phyloP scores from a whole-genome alignment of 1,140 invertebrate genomes.

The Atta texana region DNA sequence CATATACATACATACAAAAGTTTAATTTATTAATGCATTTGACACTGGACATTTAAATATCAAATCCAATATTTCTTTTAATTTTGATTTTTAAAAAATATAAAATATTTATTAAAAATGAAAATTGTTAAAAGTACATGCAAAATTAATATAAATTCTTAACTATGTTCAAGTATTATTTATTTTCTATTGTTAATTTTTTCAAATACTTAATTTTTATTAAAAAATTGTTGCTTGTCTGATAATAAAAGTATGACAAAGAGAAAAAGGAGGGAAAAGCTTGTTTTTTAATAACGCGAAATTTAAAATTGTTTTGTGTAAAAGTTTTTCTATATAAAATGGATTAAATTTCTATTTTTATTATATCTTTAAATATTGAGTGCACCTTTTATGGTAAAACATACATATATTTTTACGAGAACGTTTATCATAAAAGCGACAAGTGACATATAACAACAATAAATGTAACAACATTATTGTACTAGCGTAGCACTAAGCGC shows the following conservation, averaged over 20 bases:
- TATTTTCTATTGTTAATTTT: not conserved
- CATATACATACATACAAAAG: not conserved
- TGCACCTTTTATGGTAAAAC: not conserved
- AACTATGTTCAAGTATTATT: not conserved
- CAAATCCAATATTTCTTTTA: not conserved
- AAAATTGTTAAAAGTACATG: not conserved
- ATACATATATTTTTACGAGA: not conserved
- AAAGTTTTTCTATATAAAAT: not conserved
- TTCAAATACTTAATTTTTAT: not conserved
- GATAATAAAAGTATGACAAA: not conserved
- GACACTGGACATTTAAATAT: not conserved
- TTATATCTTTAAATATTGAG: not conserved
- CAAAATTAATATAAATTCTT: not conserved
- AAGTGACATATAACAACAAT: constrained; percentile 36
- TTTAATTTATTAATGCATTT: not conserved
- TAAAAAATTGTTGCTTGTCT: not conserved
- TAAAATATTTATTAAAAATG: not conserved
- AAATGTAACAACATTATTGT: constrained; percentile 11
- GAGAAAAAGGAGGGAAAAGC: not conserved
- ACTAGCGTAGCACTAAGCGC: not conserved
- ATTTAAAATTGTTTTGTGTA: not conserved
- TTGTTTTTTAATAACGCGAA: not conserved
- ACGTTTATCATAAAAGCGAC: constrained; percentile 37
- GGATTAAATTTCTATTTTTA: not conserved
- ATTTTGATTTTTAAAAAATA: too few species aligned